A percentile compares a stretch with the other conserved stretches of the same genome.
phyloP scores from a whole-genome alignment of 2,113 vertebrate genomes.

The Chitala chitala region DNA sequence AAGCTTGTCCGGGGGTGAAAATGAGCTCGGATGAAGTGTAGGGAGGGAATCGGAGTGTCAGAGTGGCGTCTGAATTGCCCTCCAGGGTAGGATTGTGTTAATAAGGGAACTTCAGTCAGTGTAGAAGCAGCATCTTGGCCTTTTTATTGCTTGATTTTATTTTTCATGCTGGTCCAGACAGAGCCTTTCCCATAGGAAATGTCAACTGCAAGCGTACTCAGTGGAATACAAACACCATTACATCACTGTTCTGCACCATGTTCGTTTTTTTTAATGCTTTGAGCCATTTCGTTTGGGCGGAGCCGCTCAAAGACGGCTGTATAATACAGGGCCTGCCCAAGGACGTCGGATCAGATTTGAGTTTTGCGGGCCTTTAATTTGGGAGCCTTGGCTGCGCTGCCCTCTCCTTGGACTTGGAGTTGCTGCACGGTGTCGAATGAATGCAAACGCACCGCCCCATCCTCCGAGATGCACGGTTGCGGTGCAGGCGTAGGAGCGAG shows the following conservation, averaged over 20 bases:
- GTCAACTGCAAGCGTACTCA: background rate
- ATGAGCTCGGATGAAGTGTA: slow-evolving; percentile 30
- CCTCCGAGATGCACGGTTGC: background rate
- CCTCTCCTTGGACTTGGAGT: slow-evolving; percentile 32
- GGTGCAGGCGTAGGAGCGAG: background rate
- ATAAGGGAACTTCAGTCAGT: slow-evolving; percentile 16
- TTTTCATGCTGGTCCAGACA: background rate
- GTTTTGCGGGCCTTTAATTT: slow-evolving; percentile 25
- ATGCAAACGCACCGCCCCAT: slow-evolving; percentile 2
- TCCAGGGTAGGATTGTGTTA: slow-evolving; percentile 19
- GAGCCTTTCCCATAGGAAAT: background rate
- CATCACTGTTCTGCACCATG: background rate
- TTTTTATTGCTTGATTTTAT: background rate
- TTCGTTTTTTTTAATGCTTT: background rate
- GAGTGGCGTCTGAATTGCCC: slow-evolving; percentile 24
- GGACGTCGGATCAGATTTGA: slow-evolving; percentile 30
- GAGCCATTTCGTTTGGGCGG: background rate
- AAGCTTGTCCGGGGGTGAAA: slow-evolving; percentile 16
- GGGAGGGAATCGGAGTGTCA: slow-evolving; percentile 20
- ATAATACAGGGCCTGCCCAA: slow-evolving; percentile 28
- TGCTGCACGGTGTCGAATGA: slow-evolving; percentile 17
- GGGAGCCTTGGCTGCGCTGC: slow-evolving; percentile 28
- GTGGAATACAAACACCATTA: background rate
- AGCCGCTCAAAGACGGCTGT: background rate
- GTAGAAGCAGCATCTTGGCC: background rate